phyloP scores from a whole-genome alignment of 2,113 vertebrate species.

The Coturnix japonica region DNA sequence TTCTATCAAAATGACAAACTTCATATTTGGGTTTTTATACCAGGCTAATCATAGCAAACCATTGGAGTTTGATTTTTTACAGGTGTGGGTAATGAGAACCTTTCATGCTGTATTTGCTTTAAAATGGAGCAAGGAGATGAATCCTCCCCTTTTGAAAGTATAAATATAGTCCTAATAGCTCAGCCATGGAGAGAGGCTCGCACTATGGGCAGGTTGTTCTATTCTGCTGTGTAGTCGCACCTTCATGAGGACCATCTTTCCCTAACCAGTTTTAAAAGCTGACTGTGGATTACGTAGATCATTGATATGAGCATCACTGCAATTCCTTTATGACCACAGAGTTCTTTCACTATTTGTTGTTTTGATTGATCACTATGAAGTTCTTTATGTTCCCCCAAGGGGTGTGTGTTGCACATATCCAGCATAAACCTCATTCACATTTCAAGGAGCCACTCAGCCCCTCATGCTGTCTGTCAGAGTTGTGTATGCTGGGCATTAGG shows the following conservation, averaged over 20 bases:
- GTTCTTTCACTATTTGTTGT: not conserved
- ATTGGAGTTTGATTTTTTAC: not conserved
- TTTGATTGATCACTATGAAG: constrained; percentile 16
- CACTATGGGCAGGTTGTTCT: not conserved
- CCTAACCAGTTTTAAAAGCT: not conserved
- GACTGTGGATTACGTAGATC: not conserved
- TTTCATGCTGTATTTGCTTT: not conserved
- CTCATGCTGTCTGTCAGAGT: not conserved
- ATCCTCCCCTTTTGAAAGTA: not conserved
- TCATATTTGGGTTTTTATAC: not conserved
- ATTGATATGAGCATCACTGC: not conserved
- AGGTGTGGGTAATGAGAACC: not conserved
- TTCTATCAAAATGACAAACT: not conserved
- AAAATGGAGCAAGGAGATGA: not conserved
- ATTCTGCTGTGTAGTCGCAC: not conserved
- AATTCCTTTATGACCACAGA: not conserved
- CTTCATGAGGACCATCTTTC: not conserved
- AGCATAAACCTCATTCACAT: not conserved
- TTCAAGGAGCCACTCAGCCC: not conserved
- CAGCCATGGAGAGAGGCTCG: not conserved
- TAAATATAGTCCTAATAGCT: not conserved
- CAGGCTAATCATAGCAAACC: not conserved
- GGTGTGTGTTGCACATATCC: not conserved
- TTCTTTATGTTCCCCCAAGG: not conserved
- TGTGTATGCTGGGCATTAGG: not conserved